Evolutionary conservation across 2,888 invertebrate genomes (phyloP), one percentile per base, ranked within the genome.

Genomic region (Macrophya annulata): DNA sequence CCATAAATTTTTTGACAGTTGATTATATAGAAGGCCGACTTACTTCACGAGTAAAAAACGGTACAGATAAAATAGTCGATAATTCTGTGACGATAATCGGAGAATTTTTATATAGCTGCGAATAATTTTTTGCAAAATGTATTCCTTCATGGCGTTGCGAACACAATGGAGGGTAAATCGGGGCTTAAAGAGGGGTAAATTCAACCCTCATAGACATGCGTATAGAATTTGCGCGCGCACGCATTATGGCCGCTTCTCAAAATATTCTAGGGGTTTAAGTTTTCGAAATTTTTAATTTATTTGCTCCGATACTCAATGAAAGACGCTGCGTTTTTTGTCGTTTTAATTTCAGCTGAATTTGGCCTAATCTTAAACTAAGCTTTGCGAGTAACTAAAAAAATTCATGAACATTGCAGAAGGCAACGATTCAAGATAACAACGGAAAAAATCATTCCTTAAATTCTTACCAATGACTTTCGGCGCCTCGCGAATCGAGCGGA

Each of bases 211-310:
- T 15, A 43, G 83, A 17, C 83, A 83, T 83, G 83, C 68, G 83
- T 83, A 59, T 62, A 68, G 51, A 68, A 83, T 83, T 83, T 83
- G 68, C 68, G 83, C 83, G 83, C 83, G 83, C 83, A 83, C 83
- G 83, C 83, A 83, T 83, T 45, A 83, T 83, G 83, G 83, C 83
- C 83, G 83, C n/a, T 21, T n/a, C 37, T 71, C 59, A 43, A 81
- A 62, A 62, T 62, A 62, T 81, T 4, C 59, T 12, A 3, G 37
- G 9, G 10, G 12, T 74, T 17, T 15, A 17, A 37, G 37, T 37
- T 74, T 45, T 25, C n/a, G n/a, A 8, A 25, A 21, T 21, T n/a
- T 74, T 10, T 10, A 74, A 45, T 37, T 12, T 0, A 37, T 68
- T 68, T 8, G 68, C 68, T 15, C 17, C 15, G 17, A 68, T 17